Base-by-base conservation (phyloP, 2,113 vertebrate genomes). In the Pterocles burchelli region DNA sequence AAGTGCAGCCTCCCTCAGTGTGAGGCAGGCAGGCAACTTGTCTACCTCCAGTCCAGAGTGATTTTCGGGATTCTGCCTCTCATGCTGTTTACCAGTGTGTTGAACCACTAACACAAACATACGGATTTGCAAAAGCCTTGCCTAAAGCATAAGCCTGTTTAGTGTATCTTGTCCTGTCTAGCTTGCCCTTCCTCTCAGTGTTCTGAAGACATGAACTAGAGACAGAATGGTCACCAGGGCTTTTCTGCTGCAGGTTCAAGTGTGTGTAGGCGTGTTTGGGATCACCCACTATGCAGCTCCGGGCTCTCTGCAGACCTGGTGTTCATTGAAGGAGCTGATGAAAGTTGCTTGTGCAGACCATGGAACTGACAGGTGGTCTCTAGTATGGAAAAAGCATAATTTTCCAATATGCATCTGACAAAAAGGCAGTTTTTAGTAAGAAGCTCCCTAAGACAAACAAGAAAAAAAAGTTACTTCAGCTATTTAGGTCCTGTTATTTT, bases 1-100 rank as follows among this genome's bases (percentile, higher is more conserved):
- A 48, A 78, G 19, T 3, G 41, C 29, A 29, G 45, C 4, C 43
- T 74, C 24, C 25, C 25, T n/a, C 59, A 33, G 15, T 0, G 0
- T 17, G 29, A 62, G 48, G 36, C 15, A 73, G 26, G 29, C 38
- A 34, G 41, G 33, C 29, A 52, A 52, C 6, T 13, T 48, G 49
- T n/a, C 26, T 38, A 43, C 9, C 26, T 74, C 38, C 24, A 7
- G 9, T 9, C 41, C 57, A 55, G 17, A 65, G 43, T 1, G 2
- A 45, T 95, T 59, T 71, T 34, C 73, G 76, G 46, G 20, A 55
- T 79, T 63, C 38, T 79, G 22, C 25, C 31, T 75, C 41, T 85
- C 52, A 57, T 3, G 12, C 13, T 57, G 52, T 57, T 75, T 55
- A 46, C 34, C 62, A 29, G 16, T 6, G 15, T 55, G 55, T 12